phyloP scores from a whole-genome alignment of 2,797 vertebrate genomes.

The Coccyzus lansbergi region DNA sequence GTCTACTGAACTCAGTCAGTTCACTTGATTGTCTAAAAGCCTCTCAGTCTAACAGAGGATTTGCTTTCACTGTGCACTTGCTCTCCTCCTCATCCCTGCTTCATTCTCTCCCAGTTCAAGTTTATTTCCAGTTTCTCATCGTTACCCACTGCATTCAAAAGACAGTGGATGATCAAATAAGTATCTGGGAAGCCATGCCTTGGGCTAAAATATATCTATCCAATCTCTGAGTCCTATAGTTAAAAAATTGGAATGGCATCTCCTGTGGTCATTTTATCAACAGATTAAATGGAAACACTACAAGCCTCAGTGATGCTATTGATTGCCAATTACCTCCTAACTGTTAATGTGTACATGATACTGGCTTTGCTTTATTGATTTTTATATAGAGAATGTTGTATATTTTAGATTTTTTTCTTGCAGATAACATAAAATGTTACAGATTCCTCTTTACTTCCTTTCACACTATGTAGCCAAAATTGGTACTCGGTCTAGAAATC shows the following conservation, averaged over 20 bases:
- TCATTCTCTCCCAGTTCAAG: not conserved
- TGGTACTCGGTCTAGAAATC: not conserved
- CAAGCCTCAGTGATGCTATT: not conserved
- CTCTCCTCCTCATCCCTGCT: not conserved
- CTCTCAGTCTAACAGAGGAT: not conserved
- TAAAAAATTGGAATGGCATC: not conserved
- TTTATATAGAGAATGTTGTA: not conserved
- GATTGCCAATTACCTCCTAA: not conserved
- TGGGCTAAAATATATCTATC: not conserved
- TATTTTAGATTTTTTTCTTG: not conserved
- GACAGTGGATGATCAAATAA: not conserved
- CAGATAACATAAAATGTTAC: not conserved
- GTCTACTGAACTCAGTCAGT: not conserved
- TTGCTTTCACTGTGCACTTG: not conserved
- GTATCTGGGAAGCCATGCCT: not conserved
- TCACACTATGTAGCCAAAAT: not conserved
- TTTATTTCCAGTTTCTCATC: not conserved
- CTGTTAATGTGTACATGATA: not conserved
- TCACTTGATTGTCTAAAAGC: not conserved
- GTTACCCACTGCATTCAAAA: not conserved
- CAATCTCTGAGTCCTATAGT: not conserved
- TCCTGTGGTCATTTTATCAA: not conserved
- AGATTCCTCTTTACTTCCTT: not conserved
- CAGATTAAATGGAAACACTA: conserved; percentile 1
- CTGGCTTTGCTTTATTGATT: not conserved